A percentile compares a stretch with the other conserved stretches of the same genome.
phyloP scores from a whole-genome alignment of 2,797 vertebrate species.

The Myotis vivesi region DNA sequence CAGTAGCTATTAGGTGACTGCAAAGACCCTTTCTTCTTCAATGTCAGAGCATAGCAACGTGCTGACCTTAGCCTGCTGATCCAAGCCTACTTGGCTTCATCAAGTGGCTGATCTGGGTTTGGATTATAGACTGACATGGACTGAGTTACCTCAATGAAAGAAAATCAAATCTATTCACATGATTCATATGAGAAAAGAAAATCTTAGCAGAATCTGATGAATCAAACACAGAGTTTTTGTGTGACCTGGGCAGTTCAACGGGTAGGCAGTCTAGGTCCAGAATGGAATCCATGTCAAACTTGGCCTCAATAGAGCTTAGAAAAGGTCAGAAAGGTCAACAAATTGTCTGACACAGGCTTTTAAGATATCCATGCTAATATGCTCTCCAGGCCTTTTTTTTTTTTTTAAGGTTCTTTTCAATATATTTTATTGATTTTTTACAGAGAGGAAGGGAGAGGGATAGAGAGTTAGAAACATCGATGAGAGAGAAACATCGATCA shows the following conservation, averaged over 20 bases:
- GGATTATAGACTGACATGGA: not conserved
- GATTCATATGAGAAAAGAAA: not conserved
- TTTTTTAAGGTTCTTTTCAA: too few relatives aligned
- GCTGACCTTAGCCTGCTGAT: not conserved
- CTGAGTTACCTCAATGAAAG: not conserved
- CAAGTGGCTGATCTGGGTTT: not conserved
- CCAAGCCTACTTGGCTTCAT: not conserved
- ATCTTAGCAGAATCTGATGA: not conserved
- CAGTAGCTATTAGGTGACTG: not conserved
- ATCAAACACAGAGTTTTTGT: not conserved
- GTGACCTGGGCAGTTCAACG: not conserved
- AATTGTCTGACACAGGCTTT: not conserved
- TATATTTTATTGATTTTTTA: too few relatives aligned
- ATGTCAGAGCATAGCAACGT: not conserved
- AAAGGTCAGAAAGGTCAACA: not conserved
- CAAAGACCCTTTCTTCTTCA: not conserved
- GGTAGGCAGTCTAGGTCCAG: not conserved
- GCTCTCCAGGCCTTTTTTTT: not conserved
- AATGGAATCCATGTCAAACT: not conserved
- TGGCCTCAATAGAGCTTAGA: not conserved
- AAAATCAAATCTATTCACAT: not conserved
- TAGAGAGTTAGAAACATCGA: too few relatives aligned
- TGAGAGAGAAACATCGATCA: too few relatives aligned
- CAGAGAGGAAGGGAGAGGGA: too few relatives aligned
- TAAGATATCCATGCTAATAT: not conserved